These are phyloP conservation scores for Vanessa atalanta DNA, from an alignment of 1,140 invertebrate species.

Conservation along the genomic window DNA sequence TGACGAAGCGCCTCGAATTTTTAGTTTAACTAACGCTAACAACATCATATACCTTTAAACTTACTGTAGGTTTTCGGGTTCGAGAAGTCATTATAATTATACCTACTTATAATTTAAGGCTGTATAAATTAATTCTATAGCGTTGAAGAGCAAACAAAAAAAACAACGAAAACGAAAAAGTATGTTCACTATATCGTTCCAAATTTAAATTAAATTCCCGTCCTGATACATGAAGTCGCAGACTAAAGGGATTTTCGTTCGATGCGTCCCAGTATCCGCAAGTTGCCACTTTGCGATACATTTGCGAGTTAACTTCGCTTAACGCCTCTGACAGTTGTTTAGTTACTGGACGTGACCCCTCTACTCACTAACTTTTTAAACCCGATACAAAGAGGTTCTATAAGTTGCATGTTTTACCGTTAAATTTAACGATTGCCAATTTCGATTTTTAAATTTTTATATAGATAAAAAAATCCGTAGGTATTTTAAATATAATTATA, in stretches of 20 bases:
- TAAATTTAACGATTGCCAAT: too few species aligned
- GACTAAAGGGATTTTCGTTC: conserved; percentile 16
- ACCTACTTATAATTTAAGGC: too few species aligned
- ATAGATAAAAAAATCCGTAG: too few species aligned
- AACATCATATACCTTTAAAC: too few species aligned
- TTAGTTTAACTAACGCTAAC: too few species aligned
- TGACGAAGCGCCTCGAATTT: conserved; percentile 24
- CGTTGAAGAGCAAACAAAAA: not conserved
- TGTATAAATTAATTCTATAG: not conserved
- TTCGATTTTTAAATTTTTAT: too few species aligned
- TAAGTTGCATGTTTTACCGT: too few species aligned
- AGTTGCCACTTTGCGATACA: conserved; percentile 9
- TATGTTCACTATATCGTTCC: conserved; percentile 3
- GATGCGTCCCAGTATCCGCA: not conserved
- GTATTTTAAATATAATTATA: too few species aligned
- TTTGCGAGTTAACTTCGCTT: conserved; percentile 8
- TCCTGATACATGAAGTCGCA: not conserved
- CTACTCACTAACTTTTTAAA: not conserved
- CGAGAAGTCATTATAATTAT: not conserved
- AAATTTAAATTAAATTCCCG: not conserved
- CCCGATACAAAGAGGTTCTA: too few species aligned
- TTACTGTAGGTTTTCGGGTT: not conserved
- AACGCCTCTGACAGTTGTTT: conserved; percentile 2
- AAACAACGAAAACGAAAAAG: not conserved
- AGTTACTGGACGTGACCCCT: not conserved